phyloP scores from a whole-genome alignment of 2,113 vertebrate species.

The Polypterus bichir region DNA sequence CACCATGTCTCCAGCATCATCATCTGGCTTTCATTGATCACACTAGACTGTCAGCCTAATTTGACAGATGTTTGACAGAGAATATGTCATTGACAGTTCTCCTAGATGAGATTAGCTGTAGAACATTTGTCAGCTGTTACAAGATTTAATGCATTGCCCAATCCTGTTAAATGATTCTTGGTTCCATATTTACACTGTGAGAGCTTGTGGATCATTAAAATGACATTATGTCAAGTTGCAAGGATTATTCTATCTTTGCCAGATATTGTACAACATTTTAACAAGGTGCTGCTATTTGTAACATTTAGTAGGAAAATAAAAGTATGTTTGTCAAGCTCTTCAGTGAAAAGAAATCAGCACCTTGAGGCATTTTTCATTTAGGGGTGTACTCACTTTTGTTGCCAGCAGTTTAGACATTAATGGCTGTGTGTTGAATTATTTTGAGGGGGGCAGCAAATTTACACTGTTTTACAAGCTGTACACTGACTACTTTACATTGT shows the following conservation, averaged over 20 bases:
- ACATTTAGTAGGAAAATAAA: not conserved
- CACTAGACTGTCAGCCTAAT: not conserved
- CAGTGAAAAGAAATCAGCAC: not conserved
- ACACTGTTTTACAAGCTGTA: too few species aligned
- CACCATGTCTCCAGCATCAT: too few species aligned
- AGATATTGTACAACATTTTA: not conserved
- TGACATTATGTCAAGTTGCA: not conserved
- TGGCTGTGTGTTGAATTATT: too few species aligned
- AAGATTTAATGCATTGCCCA: not conserved
- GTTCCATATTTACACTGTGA: not conserved
- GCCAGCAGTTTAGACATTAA: too few species aligned
- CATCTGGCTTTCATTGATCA: not conserved
- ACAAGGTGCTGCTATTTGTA: not conserved
- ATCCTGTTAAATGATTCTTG: not conserved
- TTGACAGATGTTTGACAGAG: not conserved
- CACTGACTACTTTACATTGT: too few species aligned
- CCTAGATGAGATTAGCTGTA: not conserved
- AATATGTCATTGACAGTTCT: not conserved
- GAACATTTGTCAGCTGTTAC: not conserved
- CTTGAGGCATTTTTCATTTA: not conserved
- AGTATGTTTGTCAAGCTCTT: not conserved
- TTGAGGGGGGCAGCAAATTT: too few species aligned
- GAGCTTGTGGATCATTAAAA: not conserved
- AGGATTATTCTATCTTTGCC: not conserved
- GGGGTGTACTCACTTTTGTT: too few species aligned